These are phyloP conservation scores for Platyura marginata DNA, from an alignment of 1,140 invertebrate genomes.

Conservation along the genomic window DNA sequence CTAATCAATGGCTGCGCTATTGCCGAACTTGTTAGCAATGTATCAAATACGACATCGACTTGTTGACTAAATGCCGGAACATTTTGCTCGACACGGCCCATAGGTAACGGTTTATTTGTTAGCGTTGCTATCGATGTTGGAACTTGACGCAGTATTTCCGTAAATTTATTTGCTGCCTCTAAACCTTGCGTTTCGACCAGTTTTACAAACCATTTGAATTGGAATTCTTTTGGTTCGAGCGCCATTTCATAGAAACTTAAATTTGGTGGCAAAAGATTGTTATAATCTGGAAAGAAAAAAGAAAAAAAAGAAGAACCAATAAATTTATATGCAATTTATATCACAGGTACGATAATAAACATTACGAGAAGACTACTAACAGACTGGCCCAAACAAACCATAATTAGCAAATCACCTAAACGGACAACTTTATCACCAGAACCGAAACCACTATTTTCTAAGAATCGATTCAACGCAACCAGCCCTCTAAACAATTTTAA, in stretches of 20 bases:
- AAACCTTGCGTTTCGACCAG: slow-evolving; percentile 20
- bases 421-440: too few relatives aligned
- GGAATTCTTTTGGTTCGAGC: slow-evolving; percentile 20
- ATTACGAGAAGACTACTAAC: too few relatives aligned
- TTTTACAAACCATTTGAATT: slow-evolving; percentile 22
- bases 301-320: neutral
- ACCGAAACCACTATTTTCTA: too few relatives aligned
- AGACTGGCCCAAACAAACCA: too few relatives aligned
- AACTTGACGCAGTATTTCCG: slow-evolving; percentile 19
- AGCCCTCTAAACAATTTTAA: too few relatives aligned
- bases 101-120: slow-evolving; percentile 4
- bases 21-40: neutral
- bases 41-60: neutral
- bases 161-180: slow-evolving; percentile 22
- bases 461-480: too few relatives aligned
- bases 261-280: slow-evolving; percentile 18
- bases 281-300: slow-evolving; percentile 7
- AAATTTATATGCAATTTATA: too few relatives aligned
- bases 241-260: slow-evolving; percentile 24
- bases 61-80: neutral
- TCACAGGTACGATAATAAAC: too few relatives aligned
- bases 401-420: too few relatives aligned
- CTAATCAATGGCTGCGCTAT: neutral
- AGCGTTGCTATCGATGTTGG: slow-evolving; percentile 8
- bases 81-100: neutral